Percentiles rank a stretch among this genome's conserved stretches.
Conservation (phyloP, 2,113 vertebrate species). For the Indicator indicator region DNA sequence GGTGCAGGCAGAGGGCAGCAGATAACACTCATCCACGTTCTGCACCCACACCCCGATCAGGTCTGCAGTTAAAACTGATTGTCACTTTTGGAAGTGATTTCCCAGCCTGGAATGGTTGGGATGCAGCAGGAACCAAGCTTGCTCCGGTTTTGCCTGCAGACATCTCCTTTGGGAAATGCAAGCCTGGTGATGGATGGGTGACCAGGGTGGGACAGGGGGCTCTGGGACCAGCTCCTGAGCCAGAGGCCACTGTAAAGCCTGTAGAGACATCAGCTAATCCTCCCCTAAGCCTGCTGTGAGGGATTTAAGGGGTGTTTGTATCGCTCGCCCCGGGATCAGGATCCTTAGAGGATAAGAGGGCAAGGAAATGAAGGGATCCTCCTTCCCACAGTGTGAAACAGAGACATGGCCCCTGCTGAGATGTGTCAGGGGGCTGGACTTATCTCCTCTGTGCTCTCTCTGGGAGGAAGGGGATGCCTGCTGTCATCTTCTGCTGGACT, state of each 20-base stretch:
- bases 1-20: not conserved
- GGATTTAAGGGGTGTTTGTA: constrained; percentile 50
- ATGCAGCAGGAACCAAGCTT: not conserved
- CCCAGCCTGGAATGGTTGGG: not conserved
- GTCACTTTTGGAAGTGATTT: not conserved
- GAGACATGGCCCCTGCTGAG: not conserved
- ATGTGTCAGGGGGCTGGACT: not conserved
- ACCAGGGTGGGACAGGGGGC: not conserved
- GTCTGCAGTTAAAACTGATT: not conserved
- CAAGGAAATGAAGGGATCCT: constrained; percentile 44
- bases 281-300: not conserved
- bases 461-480: not conserved
- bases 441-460: not conserved
- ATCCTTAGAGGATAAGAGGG: constrained; percentile 27
- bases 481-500: rapidly evolving
- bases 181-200: not conserved
- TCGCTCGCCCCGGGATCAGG: not conserved
- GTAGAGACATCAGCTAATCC: constrained; percentile 35
- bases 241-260: not conserved
- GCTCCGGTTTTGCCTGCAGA: not conserved
- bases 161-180: not conserved
- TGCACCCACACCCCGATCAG: rapidly evolving
- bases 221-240: not conserved
- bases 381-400: not conserved
- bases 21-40: rapidly evolving